phyloP scores from a whole-genome alignment of 2,113 vertebrate genomes.

The Tyto alba region DNA sequence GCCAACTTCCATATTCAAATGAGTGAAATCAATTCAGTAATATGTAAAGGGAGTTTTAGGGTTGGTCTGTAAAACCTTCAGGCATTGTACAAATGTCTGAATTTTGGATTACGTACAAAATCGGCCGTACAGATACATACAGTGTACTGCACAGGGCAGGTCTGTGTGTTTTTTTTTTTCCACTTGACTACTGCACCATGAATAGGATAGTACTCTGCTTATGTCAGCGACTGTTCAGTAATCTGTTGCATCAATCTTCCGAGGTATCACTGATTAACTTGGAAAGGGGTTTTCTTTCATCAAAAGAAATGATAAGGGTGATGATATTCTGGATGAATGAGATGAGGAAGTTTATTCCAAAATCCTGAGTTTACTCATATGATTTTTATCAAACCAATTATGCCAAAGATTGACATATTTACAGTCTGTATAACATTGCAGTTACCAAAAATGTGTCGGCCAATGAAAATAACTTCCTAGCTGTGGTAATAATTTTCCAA shows the following conservation, averaged over 20 bases:
- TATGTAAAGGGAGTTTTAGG: not conserved
- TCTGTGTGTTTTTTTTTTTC: not conserved
- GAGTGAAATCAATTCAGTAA: not conserved
- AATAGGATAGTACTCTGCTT: not conserved
- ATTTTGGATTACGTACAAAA: not conserved
- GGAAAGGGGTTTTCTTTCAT: not conserved
- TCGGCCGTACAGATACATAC: not conserved
- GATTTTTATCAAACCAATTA: not conserved
- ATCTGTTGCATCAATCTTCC: not conserved
- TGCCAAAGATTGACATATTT: not conserved
- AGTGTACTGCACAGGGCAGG: not conserved
- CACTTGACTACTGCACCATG: not conserved
- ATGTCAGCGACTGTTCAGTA: not conserved
- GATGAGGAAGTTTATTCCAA: not conserved
- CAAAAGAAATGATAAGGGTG: not conserved
- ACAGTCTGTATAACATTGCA: not conserved
- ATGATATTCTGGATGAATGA: not conserved
- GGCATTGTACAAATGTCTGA: not conserved
- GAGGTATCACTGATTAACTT: not conserved
- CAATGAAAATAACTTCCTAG: not conserved
- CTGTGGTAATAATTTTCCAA: not conserved
- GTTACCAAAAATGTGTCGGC: not conserved
- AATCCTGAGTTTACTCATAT: not conserved
- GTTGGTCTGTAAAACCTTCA: not conserved
- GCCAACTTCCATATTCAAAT: not conserved